These are phyloP conservation scores for Pseudobourletiella spinata DNA, from an alignment of 1,140 invertebrate species.

Conservation along the genomic window DNA sequence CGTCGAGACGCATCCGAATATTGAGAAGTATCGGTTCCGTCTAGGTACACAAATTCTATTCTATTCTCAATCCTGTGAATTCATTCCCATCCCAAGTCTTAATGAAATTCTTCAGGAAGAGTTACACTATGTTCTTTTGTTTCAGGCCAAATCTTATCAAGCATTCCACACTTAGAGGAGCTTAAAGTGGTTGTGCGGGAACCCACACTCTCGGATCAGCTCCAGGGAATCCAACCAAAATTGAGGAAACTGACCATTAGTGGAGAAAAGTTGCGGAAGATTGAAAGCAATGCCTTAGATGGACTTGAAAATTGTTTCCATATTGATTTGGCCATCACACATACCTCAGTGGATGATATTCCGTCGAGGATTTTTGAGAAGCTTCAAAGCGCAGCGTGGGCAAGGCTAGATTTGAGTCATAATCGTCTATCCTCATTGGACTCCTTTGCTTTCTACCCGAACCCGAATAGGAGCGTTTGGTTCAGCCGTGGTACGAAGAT, in stretches of 20 bases:
- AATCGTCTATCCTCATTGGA: constrained; percentile 69
- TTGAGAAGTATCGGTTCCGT: constrained; percentile 51
- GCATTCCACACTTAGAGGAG: constrained; percentile 49
- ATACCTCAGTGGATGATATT: constrained; percentile 58
- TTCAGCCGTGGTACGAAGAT: constrained; percentile 70
- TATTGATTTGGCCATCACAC: constrained; percentile 61
- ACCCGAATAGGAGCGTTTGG: constrained; percentile 71
- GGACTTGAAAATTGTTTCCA: constrained; percentile 48
- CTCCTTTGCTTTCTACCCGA: constrained; percentile 72
- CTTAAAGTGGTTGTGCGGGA: constrained; percentile 63
- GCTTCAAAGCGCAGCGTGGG: constrained; percentile 63
- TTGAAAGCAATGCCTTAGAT: constrained; percentile 60
- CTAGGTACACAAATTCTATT: too few species aligned
- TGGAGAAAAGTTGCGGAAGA: constrained; percentile 52
- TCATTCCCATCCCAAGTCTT: too few species aligned
- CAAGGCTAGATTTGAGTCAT: constrained; percentile 69
- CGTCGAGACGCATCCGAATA: constrained; percentile 56
- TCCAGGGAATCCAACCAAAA: constrained; percentile 62
- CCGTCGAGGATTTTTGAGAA: constrained; percentile 66
- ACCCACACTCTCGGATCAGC: constrained; percentile 55
- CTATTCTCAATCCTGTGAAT: too few species aligned
- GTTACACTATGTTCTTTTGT: too few species aligned
- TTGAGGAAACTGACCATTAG: constrained; percentile 68
- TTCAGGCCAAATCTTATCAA: constrained; percentile 43
- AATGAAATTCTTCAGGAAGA: too few species aligned